A percentile compares a stretch with the other conserved stretches of the same genome.
These are phyloP conservation scores for Poecilobothrus nobilitatus DNA, from an alignment of 2,888 invertebrate genomes.

Conservation along the genomic window DNA sequence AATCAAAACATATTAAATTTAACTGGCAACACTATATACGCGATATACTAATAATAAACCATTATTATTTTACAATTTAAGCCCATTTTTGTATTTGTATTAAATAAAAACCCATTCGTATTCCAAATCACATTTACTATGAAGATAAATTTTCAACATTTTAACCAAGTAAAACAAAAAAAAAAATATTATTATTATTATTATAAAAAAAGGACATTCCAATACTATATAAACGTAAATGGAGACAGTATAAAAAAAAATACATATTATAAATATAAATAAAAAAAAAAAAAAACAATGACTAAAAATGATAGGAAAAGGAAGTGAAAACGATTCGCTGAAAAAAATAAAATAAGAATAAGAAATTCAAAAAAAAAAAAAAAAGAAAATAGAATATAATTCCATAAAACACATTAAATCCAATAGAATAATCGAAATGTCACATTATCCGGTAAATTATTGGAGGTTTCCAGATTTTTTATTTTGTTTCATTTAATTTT, in stretches of 20 bases:
- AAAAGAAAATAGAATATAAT: slow-evolving; percentile 10
- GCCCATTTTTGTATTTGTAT: not conserved
- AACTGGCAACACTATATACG: not conserved
- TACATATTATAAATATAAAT: not conserved
- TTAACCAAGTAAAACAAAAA: not conserved
- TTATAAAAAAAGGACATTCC: not conserved
- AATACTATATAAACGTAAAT: no score
- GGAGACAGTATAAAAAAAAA: not conserved
- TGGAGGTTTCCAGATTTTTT: slow-evolving; percentile 26
- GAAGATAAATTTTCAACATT: not conserved
- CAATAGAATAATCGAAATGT: slow-evolving; percentile 46
- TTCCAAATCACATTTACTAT: not conserved
- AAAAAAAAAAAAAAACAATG: not conserved
- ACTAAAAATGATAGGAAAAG: not conserved
- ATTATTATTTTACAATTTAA: not conserved
- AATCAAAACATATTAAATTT: no score
- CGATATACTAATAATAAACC: not conserved
- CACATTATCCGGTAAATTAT: slow-evolving; percentile 46
- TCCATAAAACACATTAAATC: slow-evolving; percentile 44
- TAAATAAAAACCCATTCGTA: not conserved
- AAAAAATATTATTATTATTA: not conserved
- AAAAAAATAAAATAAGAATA: not conserved
- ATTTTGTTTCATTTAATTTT: not conserved
- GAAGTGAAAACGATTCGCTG: slow-evolving; percentile 7
- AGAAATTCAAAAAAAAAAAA: slow-evolving; percentile 5